A percentile compares a stretch with the other conserved stretches of the same genome.
Evolutionary conservation across 2,797 vertebrate species (phyloP).

Genomic region (Onychomys leucogaster): DNA sequence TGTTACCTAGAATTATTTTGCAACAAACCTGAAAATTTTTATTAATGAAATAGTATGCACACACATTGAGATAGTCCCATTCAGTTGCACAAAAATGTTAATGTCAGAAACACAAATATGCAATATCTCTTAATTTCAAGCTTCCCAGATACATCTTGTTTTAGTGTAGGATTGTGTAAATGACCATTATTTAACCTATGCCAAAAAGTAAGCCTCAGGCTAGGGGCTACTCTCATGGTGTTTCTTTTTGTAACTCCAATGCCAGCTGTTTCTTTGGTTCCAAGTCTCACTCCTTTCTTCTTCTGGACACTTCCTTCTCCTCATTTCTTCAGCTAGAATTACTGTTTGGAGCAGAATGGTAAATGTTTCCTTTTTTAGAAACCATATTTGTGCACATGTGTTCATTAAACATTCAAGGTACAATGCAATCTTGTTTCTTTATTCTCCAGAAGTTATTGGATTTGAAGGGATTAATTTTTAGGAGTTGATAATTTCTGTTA

Average conservation of each 20-base stretch:
- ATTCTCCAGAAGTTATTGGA: neutral
- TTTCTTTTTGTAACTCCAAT: neutral
- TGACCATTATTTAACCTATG: neutral
- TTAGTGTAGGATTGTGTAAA: neutral
- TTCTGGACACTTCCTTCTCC: neutral
- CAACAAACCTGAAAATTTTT: neutral
- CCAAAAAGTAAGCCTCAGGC: neutral
- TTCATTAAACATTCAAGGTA: too few relatives aligned
- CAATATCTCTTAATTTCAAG: neutral
- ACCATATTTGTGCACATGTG: neutral
- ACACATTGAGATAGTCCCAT: neutral
- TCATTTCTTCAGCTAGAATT: neutral
- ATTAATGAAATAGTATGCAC: neutral
- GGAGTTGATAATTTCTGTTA: neutral
- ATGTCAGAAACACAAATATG: neutral
- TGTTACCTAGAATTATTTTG: neutral
- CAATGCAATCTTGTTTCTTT: too few relatives aligned
- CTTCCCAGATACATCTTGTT: neutral
- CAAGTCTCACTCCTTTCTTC: neutral
- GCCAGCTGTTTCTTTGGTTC: neutral
- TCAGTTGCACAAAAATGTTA: neutral
- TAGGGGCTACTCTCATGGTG: neutral
- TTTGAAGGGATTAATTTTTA: neutral
- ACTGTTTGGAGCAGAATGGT: neutral
- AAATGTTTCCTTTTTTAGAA: neutral